phyloP scores from a whole-genome alignment of 2,888 invertebrate species.

The Drosophila glabriapex region DNA sequence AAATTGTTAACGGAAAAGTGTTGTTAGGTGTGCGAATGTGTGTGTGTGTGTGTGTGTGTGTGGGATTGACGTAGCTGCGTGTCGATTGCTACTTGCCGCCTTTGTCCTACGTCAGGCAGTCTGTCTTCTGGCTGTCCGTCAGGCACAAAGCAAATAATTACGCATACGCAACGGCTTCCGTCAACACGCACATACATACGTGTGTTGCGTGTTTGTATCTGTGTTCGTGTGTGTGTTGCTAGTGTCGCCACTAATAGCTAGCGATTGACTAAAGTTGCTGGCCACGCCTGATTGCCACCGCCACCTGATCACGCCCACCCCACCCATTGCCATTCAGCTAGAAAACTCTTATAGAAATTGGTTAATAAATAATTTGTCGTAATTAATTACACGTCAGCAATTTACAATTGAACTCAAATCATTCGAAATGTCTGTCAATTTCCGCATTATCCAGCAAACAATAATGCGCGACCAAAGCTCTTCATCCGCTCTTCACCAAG shows the following conservation, averaged over 20 bases:
- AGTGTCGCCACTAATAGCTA: slow-evolving; percentile 71
- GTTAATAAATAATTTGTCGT: slow-evolving; percentile 69
- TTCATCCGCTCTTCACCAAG: slow-evolving; percentile 17
- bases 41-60: slow-evolving; percentile 31
- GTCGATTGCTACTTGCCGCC: slow-evolving; percentile 36
- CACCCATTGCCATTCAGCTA: slow-evolving; percentile 6
- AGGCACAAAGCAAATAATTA: slow-evolving; percentile 68
- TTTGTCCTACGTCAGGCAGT: slow-evolving; percentile 16
- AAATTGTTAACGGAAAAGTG: slow-evolving; percentile 78
- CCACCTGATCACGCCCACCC: not conserved
- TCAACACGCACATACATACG: slow-evolving; percentile 50
- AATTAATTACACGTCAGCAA: slow-evolving; percentile 67
- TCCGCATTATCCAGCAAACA: slow-evolving; percentile 47
- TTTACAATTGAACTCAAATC: slow-evolving; percentile 64
- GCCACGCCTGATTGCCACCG: slow-evolving; percentile 21
- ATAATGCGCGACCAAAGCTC: slow-evolving; percentile 38
- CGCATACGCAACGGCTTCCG: slow-evolving; percentile 63
- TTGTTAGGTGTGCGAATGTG: slow-evolving; percentile 60
- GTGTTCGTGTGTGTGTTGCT: slow-evolving; percentile 13
- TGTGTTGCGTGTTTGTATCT: slow-evolving; percentile 18
- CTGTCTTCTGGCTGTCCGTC: slow-evolving; percentile 12
- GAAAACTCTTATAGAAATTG: slow-evolving; percentile 62
- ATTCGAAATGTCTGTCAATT: slow-evolving; percentile 46
- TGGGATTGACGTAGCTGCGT: slow-evolving; percentile 51
- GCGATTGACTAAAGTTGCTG: slow-evolving; percentile 70